Conservation (phyloP, 2,113 vertebrate genomes). For the Leptobrachium ailaonicum region DNA sequence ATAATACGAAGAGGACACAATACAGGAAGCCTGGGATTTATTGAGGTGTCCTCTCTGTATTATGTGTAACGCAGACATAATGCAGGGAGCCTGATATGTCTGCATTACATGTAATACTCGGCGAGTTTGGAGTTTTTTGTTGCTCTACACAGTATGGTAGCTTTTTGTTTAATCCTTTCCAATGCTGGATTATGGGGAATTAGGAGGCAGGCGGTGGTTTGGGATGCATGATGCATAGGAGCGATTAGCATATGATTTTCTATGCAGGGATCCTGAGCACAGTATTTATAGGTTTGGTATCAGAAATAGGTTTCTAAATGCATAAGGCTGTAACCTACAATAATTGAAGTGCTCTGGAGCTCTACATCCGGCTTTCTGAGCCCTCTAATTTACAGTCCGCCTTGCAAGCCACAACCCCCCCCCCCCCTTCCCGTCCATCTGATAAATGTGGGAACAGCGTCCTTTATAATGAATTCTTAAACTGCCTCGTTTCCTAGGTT, state of each 20-base stretch:
- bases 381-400: conserved; percentile 14
- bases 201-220: not conserved
- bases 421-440: not conserved
- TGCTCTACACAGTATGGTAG: no score
- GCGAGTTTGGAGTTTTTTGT: no score
- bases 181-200: not conserved
- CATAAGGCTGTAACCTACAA: conserved; percentile 22
- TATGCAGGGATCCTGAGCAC: not conserved
- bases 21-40: no score
- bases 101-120: no score
- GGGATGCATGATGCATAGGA: not conserved
- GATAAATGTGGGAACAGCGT: not conserved
- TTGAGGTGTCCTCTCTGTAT: no score
- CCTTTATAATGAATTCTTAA: not conserved
- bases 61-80: no score
- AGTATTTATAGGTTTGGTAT: conserved; percentile 13
- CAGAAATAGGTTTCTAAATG: conserved; percentile 30
- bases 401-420: not conserved
- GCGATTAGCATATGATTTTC: not conserved
- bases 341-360: conserved; percentile 20
- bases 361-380: not conserved
- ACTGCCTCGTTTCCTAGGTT: no score
- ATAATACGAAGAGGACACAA: no score
- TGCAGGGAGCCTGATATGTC: no score
- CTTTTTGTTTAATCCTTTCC: not conserved